phyloP scores from a whole-genome alignment of 2,113 vertebrate species.

The Scomber colias region DNA sequence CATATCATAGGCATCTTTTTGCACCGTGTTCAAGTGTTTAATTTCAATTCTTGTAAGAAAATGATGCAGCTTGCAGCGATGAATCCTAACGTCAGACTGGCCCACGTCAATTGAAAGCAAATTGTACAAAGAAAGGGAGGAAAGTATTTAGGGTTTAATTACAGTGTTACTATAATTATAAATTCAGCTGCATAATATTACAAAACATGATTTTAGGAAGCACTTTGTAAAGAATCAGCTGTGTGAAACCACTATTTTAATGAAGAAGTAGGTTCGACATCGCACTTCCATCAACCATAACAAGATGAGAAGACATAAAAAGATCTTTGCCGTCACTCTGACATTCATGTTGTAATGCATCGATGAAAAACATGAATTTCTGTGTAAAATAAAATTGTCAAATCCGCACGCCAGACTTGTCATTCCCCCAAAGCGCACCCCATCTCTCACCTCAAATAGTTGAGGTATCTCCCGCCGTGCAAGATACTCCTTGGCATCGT shows the following conservation, averaged over 20 bases:
- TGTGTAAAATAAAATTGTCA: not conserved
- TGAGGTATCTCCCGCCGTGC: conserved; percentile 94
- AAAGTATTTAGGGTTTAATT: not conserved
- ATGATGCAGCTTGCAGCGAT: not conserved
- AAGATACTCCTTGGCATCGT: conserved; percentile 96
- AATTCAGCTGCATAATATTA: too few species aligned
- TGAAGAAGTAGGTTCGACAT: not conserved
- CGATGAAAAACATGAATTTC: not conserved
- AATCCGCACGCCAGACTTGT: not conserved
- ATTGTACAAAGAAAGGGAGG: not conserved
- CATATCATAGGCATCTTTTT: not conserved
- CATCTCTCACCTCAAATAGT: conserved; percentile 93
- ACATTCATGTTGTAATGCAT: not conserved
- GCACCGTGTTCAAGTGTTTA: not conserved
- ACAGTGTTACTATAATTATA: not conserved
- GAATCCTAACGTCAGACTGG: not conserved
- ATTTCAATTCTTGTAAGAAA: not conserved
- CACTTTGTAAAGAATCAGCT: not conserved
- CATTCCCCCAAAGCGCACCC: conserved; percentile 6
- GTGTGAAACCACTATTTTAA: not conserved
- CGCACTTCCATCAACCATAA: not conserved
- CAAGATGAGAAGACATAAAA: not conserved
- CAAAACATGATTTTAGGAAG: not conserved
- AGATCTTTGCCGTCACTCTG: not conserved
- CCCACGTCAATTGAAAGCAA: not conserved